These are phyloP conservation scores for Thysanoteuthis rhombus DNA, from an alignment of 2,888 invertebrate species.

Conservation along the genomic window DNA sequence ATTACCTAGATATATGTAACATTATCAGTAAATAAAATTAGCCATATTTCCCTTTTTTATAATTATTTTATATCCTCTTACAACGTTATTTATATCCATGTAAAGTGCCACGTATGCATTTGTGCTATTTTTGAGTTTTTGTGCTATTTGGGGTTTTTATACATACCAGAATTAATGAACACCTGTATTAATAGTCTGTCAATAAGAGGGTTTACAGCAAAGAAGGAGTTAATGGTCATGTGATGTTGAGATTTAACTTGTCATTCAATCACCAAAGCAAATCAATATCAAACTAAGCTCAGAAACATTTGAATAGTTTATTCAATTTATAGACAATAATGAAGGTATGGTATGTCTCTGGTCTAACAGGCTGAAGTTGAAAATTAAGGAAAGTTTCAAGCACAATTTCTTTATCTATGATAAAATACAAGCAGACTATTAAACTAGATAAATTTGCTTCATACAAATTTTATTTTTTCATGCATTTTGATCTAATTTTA, in stretches of 20 bases:
- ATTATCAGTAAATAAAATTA: too few species aligned
- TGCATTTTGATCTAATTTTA: neutral
- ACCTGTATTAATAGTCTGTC: too few species aligned
- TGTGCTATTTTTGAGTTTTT: too few species aligned
- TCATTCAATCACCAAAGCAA: neutral
- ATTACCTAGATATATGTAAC: too few species aligned
- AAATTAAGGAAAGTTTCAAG: neutral
- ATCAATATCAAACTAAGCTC: neutral
- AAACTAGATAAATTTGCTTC: neutral
- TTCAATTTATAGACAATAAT: neutral
- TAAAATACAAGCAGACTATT: neutral
- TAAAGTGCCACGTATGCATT: too few species aligned
- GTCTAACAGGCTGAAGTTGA: neutral
- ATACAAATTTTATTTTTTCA: neutral
- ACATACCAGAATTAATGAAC: too few species aligned
- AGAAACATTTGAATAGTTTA: neutral
- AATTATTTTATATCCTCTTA: too few species aligned
- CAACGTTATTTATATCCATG: too few species aligned
- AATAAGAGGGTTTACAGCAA: too few species aligned
- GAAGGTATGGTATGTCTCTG: neutral
- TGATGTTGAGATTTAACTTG: neutral
- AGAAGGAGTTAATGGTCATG: neutral
- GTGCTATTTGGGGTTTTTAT: too few species aligned
- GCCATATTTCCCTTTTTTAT: too few species aligned
- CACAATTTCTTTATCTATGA: neutral